phyloP scores from a whole-genome alignment of 2,888 invertebrate species.

The Torymus aiolomorphi region DNA sequence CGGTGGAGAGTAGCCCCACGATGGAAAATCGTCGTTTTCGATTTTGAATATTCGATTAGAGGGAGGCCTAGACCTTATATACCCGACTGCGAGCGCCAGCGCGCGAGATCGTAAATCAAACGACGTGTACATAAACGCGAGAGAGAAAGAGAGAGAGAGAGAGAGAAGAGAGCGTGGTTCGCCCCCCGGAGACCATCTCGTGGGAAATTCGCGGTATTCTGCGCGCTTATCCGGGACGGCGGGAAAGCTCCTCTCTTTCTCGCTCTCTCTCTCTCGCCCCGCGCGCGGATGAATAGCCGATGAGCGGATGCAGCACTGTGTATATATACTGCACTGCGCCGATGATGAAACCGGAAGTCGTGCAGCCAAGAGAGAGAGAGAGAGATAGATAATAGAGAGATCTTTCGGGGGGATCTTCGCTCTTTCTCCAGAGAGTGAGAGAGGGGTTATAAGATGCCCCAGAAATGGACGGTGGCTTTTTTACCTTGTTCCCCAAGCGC shows the following conservation, averaged over 20 bases:
- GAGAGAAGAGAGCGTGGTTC: background rate
- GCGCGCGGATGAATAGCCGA: conserved; percentile 42
- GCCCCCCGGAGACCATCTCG: conserved; percentile 33
- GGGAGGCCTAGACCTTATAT: too few species aligned
- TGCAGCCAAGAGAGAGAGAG: conserved; percentile 12
- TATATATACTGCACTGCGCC: too few species aligned
- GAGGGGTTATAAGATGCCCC: too few species aligned
- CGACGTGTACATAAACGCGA: background rate
- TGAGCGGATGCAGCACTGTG: background rate
- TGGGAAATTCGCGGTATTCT: conserved; percentile 53
- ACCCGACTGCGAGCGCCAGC: too few species aligned
- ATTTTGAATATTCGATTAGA: conserved; percentile 58
- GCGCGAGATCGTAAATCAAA: conserved; percentile 49
- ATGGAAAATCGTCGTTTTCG: conserved; percentile 45
- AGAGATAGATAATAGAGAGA: conserved; percentile 43
- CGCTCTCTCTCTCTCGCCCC: background rate
- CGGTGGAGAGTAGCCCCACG: background rate
- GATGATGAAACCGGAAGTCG: conserved; percentile 57
- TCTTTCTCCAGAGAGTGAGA: background rate
- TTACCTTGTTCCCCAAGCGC: background rate
- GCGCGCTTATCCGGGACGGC: conserved; percentile 38
- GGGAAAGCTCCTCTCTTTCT: conserved; percentile 24
- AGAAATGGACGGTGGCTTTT: background rate
- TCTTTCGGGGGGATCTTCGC: conserved; percentile 46
- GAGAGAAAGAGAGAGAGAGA: background rate